Evolutionary conservation across 2,113 vertebrate genomes (phyloP).

Genomic region (Colius striatus): DNA sequence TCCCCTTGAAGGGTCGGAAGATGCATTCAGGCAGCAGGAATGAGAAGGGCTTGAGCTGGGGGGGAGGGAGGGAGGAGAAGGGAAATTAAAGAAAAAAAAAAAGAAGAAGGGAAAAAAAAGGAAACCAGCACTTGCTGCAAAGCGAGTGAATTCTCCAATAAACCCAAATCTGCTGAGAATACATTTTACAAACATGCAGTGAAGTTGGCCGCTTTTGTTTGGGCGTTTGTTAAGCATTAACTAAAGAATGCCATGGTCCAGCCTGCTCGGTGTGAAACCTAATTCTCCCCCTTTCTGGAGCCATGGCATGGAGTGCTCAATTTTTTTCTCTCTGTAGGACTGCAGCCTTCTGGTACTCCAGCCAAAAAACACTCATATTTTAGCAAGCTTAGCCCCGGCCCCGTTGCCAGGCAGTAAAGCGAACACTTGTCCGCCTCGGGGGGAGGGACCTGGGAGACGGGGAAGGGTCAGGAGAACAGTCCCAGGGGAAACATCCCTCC

Average conservation of each 20-base stretch:
- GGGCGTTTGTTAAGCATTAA: slow-evolving; percentile 88
- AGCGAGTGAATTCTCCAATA: slow-evolving; percentile 72
- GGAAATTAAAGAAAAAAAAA: slow-evolving; percentile 35
- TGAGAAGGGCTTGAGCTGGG: slow-evolving; percentile 55
- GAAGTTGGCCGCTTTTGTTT: slow-evolving; percentile 84
- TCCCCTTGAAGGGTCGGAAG: slow-evolving; percentile 39
- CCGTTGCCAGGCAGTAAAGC: slow-evolving; percentile 86
- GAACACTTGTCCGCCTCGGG: slow-evolving; percentile 78
- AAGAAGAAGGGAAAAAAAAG: slow-evolving; percentile 20
- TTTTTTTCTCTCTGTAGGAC: slow-evolving; percentile 87
- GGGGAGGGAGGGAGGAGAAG: slow-evolving; percentile 31
- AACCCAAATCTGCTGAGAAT: slow-evolving; percentile 85
- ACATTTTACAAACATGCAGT: slow-evolving; percentile 84
- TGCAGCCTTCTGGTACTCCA: slow-evolving; percentile 81
- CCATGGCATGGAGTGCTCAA: slow-evolving; percentile 86
- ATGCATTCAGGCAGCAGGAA: slow-evolving; percentile 74
- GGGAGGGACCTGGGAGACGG: slow-evolving; percentile 52
- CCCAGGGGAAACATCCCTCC: slow-evolving; percentile 4
- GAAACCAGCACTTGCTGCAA: slow-evolving; percentile 57
- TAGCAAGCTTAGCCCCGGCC: slow-evolving; percentile 82
- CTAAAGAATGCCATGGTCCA: slow-evolving; percentile 86
- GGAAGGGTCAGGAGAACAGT: slow-evolving; percentile 71
- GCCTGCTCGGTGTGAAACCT: slow-evolving; percentile 86
- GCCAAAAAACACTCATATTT: slow-evolving; percentile 88
- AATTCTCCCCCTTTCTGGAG: slow-evolving; percentile 88